phyloP scores from a whole-genome alignment of 1,140 invertebrate genomes.

The Drosophila hydei region DNA sequence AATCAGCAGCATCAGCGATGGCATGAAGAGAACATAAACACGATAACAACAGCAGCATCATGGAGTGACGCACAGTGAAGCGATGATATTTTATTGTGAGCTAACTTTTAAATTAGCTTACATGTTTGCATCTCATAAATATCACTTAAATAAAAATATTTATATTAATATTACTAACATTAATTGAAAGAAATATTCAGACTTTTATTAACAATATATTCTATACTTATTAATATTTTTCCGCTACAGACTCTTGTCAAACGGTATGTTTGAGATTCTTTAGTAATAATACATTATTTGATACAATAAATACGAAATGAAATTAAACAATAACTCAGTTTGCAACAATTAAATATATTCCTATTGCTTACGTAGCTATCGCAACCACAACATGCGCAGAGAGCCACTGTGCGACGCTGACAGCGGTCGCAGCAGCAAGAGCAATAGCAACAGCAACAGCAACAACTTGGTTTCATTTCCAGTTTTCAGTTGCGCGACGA shows the following conservation, averaged over 20 bases:
- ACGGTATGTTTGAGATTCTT: no score
- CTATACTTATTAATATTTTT: no score
- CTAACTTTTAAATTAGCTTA: not conserved
- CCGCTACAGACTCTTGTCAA: no score
- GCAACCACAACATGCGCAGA: not conserved
- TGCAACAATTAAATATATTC: not conserved
- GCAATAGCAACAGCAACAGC: conserved; percentile 30
- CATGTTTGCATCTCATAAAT: no score
- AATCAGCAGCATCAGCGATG: conserved; percentile 44
- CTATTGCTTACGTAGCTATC: not conserved
- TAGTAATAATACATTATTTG: no score
- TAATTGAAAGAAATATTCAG: no score
- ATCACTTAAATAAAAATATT: no score
- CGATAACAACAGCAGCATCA: conserved; percentile 19
- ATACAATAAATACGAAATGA: no score
- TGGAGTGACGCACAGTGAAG: conserved; percentile 15
- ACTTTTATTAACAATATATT: no score
- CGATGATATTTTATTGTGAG: not conserved
- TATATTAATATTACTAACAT: no score
- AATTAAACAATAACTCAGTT: not conserved
- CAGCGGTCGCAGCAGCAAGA: conserved; percentile 26
- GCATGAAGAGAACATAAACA: conserved; percentile 47
- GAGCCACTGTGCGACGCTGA: conserved; percentile 32
- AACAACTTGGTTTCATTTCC: conserved; percentile 53
- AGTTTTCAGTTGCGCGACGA: conserved; percentile 57